These are phyloP conservation scores for Casuarius casuarius DNA, from an alignment of 2,113 vertebrate species.

Conservation along the genomic window DNA sequence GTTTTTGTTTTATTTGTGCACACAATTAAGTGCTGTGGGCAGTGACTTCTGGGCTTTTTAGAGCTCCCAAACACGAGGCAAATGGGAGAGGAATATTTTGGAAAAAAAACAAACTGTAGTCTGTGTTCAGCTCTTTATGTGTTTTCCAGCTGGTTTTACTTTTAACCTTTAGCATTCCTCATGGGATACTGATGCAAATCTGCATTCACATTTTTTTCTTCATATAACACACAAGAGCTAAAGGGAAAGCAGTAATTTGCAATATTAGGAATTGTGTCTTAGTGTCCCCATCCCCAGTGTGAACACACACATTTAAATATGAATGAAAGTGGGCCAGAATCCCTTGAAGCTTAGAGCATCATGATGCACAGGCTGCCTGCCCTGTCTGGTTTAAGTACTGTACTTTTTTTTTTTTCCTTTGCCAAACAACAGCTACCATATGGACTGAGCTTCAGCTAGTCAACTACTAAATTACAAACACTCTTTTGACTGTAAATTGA, in stretches of 20 bases:
- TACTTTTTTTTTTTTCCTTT: conserved; percentile 11
- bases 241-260: conserved; percentile 29
- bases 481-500: conserved; percentile 72
- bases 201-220: neutral
- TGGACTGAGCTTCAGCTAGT: conserved; percentile 72
- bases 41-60: neutral
- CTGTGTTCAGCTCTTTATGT: conserved; percentile 7
- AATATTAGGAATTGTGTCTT: conserved; percentile 3
- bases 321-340: conserved; percentile 47
- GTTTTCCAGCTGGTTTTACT: conserved; percentile 60
- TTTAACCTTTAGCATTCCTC: conserved; percentile 40
- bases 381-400: conserved; percentile 54
- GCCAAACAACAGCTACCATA: conserved; percentile 72
- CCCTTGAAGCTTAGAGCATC: conserved; percentile 8
- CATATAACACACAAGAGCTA: neutral
- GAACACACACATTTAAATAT: conserved; percentile 49
- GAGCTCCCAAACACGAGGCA: neutral
- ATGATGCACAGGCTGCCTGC: conserved; percentile 45
- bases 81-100: neutral
- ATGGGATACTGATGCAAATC: conserved; percentile 34
- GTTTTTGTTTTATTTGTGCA: neutral
- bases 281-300: neutral
- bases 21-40: neutral
- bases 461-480: conserved; percentile 72
- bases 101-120: neutral